Evolutionary conservation across 2,888 invertebrate species (phyloP), one percentile per base, ranked within the genome.

Genomic region (Synergus gifuensis): DNA sequence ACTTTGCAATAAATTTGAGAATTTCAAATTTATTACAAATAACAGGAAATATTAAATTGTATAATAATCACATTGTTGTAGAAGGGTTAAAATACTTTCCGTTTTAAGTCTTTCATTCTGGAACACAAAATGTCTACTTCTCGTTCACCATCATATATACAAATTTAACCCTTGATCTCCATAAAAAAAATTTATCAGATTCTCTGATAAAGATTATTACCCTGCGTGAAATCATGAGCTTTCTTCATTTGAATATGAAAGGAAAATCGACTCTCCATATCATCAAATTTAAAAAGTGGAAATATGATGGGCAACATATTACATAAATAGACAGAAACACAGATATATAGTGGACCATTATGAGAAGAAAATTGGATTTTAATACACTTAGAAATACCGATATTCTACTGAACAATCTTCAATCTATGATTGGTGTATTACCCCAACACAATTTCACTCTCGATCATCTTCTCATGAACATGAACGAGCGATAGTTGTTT

Each of bases 281-380:
- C 8, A 49, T n/a, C n/a, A 49, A 49, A 49, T 49, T 49, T 9
- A n/a, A 54, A 54, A 9, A 54, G 54, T n/a, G n/a, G n/a, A 54
- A 54, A 9, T n/a, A 54, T 54, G n/a, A 54, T n/a, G n/a, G n/a
- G 9, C n/a, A 54, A 0, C n/a, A 54, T 54, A 54, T n/a, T n/a
- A 54, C 54, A 54, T 9, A 54, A 54, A 73, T 54, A 36, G 73
- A 49, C 54, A 73, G n/a, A 28, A 73, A 73, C 54, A 73, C 16
- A 40, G 54, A 4, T 49, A 54, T 36, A 73, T 36, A 73, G 49
- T 58, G 18, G n/a, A 40, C 40, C 40, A n/a, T 73, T 18, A 54
- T 73, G n/a, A 58, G 54, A 73, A 40, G 73, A 7, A 58, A 28
- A 73, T 73, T 54, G 54, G 40, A 73, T 73, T 73, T 73, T 40